Base-by-base conservation (phyloP, 1,140 invertebrate species). In the Amphibalanus amphitrite region DNA sequence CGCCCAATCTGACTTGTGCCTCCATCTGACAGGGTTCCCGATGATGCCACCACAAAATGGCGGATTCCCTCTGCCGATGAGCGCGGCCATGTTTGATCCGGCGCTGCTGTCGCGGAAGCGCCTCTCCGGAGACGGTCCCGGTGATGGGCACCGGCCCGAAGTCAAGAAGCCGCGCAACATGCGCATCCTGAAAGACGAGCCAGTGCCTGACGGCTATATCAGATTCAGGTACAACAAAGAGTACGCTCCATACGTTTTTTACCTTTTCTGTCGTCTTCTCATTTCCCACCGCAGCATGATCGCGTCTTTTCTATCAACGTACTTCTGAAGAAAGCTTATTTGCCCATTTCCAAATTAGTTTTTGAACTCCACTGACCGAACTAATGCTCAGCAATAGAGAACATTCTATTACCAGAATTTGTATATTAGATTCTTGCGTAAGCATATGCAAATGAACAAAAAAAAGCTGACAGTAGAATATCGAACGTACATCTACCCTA, bases 151-250 rank as follows among this genome's bases (percentile, higher is more conserved):
- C 0, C 78, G 83, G 0, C 73, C 73, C 69, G 87, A 88, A 69
- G 83, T 84, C 0, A 89, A 91, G 81, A 88, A 90, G 79, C 84
- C 88, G 75, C 85, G 83, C 75, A 86, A 85, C 33, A 89, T 90
- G 86, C 81, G 90, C 28, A 90, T 92, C 76, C 81, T 92, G 23
- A 93, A 93, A 77, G 92, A 95, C 78, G 92, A 94, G 77, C 91
- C 92, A 0, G 92, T 95, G 20, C 93, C 94, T n/a, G 90, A 90
- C 73, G 94, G 94, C 0, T 97, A 96, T 78, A 83, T 93, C 0
- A 83, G 93, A 69, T 95, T 93, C 80, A 81, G 87, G 82, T 82
- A 76, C 29, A 71, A 71, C 67, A 69, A 29, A 29, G 69, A 59
- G 29, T 72, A 69, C 40, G 30, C 29, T 73, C 33, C 33, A 59